Evolutionary conservation across 2,888 invertebrate species (phyloP), one percentile per base, ranked within the genome.

Genomic region (Chloroclystis v-ata): DNA sequence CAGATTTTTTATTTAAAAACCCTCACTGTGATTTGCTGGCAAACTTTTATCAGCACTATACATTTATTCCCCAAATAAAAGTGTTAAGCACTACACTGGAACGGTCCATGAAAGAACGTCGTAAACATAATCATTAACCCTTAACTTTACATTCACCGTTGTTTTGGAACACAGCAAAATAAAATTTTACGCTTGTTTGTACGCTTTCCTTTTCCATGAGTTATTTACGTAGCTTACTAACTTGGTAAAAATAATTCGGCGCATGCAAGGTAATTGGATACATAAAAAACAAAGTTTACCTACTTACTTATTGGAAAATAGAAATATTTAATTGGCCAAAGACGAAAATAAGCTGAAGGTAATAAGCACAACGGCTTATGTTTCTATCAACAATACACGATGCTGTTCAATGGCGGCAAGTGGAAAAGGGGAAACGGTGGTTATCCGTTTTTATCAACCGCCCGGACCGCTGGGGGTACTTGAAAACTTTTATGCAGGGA

Each of bases 401-500:
- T 49, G 37, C 39, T 40, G 47, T 47, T 49, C 41, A 42, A 50
- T 42, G 42, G 46, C 50, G 50, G 51, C 43, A 49, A 54, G 44
- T 42, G 50, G 20, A 47, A 49, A 52, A 42, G 28, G 53, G 49
- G 42, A 45, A 47, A 30, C 42, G 33, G 43, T 37, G 47, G 52
- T 38, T 49, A 49, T 59, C 54, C 49, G 43, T 47, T 48, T 53
- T 61, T 63, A 63, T 56, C 56, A 54, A 54, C 51, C 49, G 43
- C 47, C 38, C 38, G 55, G 48, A 54, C 58, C 57, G 42, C 46
- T 26, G 57, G 57, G 59, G 59, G 59, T 57, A 46, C 59, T 62
- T 55, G 41, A 48, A 42, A 60, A 65, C 53, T 65, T 65, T 65
- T 60, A 65, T 64, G 63, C 65, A 59, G 63, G 53, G 61, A 63